A percentile compares a stretch with the other conserved stretches of the same genome.
Evolutionary conservation across 1,140 invertebrate species (phyloP).

Genomic region (Pseudomyrmex gracilis): DNA sequence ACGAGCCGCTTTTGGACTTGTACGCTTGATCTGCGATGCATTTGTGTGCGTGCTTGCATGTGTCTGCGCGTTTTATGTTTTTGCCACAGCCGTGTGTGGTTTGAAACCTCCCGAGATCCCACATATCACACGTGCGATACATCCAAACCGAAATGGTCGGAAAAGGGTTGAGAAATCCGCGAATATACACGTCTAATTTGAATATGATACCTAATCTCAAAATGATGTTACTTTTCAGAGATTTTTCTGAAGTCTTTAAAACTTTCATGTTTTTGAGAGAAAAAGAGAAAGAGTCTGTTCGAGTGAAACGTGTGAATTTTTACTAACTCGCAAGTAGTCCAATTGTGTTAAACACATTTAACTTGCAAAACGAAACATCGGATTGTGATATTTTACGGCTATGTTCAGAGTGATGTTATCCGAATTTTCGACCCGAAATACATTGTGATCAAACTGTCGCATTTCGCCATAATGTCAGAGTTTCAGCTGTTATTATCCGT

Average conservation of each 20-base stretch:
- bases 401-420: no score
- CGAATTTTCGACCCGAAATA: not conserved
- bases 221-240: not conserved
- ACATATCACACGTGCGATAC: slow-evolving; percentile 24
- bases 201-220: slow-evolving; percentile 10
- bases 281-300: not conserved
- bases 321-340: no score
- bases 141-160: slow-evolving; percentile 17
- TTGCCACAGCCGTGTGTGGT: slow-evolving; percentile 13
- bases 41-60: not conserved
- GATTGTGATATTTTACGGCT: no score
- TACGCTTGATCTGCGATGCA: slow-evolving; percentile 7
- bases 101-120: slow-evolving; percentile 29
- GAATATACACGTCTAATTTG: not conserved
- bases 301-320: not conserved
- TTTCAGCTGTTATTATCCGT: not conserved
- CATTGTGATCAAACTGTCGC: not conserved
- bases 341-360: no score
- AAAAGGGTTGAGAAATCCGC: not conserved
- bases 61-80: not conserved
- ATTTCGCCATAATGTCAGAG: not conserved
- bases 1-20: slow-evolving; percentile 41
- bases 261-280: not conserved
- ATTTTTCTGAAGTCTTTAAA: not conserved
- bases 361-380: no score